These are phyloP conservation scores for Trachemys scripta DNA, from an alignment of 2,113 vertebrate genomes.

Conservation along the genomic window DNA sequence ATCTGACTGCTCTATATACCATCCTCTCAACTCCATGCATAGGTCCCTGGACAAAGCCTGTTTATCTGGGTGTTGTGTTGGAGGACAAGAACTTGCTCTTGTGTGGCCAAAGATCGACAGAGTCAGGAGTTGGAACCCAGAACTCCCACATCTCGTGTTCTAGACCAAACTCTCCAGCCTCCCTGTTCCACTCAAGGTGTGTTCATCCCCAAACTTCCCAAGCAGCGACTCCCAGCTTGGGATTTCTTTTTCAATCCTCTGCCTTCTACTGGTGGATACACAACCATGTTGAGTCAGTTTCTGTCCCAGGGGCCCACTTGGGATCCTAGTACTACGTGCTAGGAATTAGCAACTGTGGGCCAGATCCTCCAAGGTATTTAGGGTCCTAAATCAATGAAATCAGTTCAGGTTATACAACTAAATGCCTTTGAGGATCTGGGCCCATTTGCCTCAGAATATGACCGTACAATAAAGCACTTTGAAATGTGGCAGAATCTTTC, in stretches of 20 bases:
- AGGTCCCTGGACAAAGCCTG: no score
- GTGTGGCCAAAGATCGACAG: background rate
- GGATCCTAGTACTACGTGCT: background rate
- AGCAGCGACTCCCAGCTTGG: background rate
- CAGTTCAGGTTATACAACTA: no score
- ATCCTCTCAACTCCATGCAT: no score
- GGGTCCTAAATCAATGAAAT: background rate
- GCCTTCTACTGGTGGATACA: background rate
- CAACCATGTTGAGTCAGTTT: background rate
- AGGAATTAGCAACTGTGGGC: background rate
- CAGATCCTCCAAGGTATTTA: background rate
- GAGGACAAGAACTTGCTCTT: background rate
- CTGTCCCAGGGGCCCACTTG: background rate
- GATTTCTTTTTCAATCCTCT: background rate
- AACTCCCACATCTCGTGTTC: background rate
- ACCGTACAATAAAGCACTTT: background rate
- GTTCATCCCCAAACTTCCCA: background rate
- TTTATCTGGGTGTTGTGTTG: background rate
- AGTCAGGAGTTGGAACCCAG: no score
- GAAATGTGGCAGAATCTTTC: background rate
- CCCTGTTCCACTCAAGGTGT: background rate
- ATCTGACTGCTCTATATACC: no score
- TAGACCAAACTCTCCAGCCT: no score
- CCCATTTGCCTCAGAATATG: no score
- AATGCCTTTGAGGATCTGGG: no score